phyloP scores from a whole-genome alignment of 2,888 invertebrate species.

The Gonocerus acuteangulatus region DNA sequence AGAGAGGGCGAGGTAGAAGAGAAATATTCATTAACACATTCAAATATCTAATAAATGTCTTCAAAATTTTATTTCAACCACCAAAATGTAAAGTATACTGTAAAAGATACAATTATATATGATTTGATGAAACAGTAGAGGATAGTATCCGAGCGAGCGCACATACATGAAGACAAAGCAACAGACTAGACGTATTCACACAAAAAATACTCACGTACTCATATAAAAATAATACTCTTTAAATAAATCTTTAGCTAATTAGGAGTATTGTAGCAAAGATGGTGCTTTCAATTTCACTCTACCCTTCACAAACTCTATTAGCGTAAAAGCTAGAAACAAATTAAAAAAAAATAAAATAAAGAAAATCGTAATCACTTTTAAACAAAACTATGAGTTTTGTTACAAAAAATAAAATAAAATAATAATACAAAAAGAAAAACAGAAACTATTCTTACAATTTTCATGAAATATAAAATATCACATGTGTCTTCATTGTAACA shows the following conservation, averaged over 20 bases:
- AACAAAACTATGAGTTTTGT: slow-evolving; percentile 2
- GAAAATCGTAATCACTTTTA: slow-evolving; percentile 16
- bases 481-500: slow-evolving; percentile 19
- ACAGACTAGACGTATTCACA: slow-evolving; percentile 27
- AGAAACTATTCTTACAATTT: no score
- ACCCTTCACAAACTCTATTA: slow-evolving; percentile 7
- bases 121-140: slow-evolving; percentile 9
- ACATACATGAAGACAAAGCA: slow-evolving; percentile 17
- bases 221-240: slow-evolving; percentile 26
- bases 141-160: slow-evolving; percentile 9
- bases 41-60: neutral
- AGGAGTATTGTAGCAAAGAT: neutral
- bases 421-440: no score
- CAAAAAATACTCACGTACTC: slow-evolving; percentile 24
- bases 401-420: neutral
- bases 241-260: slow-evolving; percentile 18
- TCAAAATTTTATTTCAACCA: slow-evolving; percentile 25
- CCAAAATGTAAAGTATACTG: slow-evolving; percentile 20
- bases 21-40: no score
- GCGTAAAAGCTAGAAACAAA: neutral
- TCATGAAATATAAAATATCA: slow-evolving; percentile 21
- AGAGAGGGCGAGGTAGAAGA: no score
- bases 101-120: slow-evolving; percentile 14
- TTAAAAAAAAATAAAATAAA: slow-evolving; percentile 9
- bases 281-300: neutral